A percentile compares a stretch with the other conserved stretches of the same genome.
phyloP scores from a whole-genome alignment of 2,888 invertebrate genomes.

The Nematopogon swammerdamellus region DNA sequence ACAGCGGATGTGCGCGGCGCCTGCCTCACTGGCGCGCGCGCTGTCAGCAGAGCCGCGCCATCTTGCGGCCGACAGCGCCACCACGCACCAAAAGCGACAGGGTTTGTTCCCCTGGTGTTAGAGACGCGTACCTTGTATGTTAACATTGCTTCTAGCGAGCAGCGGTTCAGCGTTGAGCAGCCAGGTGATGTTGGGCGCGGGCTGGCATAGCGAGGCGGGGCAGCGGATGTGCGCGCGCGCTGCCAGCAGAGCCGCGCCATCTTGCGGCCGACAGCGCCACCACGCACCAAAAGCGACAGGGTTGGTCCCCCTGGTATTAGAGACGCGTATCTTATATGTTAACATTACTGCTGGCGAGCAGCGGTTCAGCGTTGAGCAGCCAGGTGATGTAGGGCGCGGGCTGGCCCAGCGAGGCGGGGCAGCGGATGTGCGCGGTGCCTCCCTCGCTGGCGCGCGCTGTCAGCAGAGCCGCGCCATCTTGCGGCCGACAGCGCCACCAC shows the following conservation, averaged over 20 bases:
- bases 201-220: slow-evolving; percentile 67
- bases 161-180: slow-evolving; percentile 78
- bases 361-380: slow-evolving; percentile 79
- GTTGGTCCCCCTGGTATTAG: too few species aligned
- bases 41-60: slow-evolving; percentile 52
- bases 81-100: slow-evolving; percentile 41
- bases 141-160: slow-evolving; percentile 20
- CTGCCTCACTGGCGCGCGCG: slow-evolving; percentile 53
- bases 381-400: slow-evolving; percentile 81
- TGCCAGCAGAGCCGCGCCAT: slow-evolving; percentile 49
- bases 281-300: slow-evolving; percentile 41
- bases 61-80: slow-evolving; percentile 38
- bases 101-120: too few species aligned
- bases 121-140: too few species aligned
- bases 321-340: not conserved
- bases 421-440: slow-evolving; percentile 28
- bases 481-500: slow-evolving; percentile 38
- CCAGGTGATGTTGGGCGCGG: slow-evolving; percentile 77
- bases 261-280: slow-evolving; percentile 38
- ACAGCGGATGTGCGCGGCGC: slow-evolving; percentile 32
- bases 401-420: slow-evolving; percentile 65
- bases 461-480: slow-evolving; percentile 49
- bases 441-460: slow-evolving; percentile 55
- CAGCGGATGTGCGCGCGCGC: slow-evolving; percentile 45
- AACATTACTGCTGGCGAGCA: slow-evolving; percentile 31